Percentiles rank a stretch among this genome's conserved stretches.
Evolutionary conservation across 2,888 invertebrate genomes (phyloP).

Genomic region (Lochmaea capreae): DNA sequence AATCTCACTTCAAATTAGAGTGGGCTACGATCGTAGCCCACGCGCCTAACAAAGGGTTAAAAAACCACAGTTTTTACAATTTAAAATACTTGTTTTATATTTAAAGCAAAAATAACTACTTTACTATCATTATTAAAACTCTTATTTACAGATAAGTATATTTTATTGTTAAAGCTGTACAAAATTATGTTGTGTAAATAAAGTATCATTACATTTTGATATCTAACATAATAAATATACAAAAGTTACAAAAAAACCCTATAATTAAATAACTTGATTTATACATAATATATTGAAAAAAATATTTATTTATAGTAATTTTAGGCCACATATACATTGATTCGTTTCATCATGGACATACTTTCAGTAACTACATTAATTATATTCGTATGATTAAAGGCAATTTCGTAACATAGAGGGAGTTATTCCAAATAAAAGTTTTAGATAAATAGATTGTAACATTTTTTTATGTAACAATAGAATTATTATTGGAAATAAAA

Average conservation of each 20-base stretch:
- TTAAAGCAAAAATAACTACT: no score
- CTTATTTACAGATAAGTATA: constrained; percentile 19
- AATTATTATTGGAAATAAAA: neutral
- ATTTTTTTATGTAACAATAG: no score
- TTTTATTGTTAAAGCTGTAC: constrained; percentile 35
- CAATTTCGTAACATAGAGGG: neutral
- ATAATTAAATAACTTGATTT: neutral
- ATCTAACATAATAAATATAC: constrained; percentile 28
- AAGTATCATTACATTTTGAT: constrained; percentile 14
- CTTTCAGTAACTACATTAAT: neutral
- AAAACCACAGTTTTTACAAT: no score
- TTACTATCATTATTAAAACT: neutral
- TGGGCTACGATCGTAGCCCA: no score
- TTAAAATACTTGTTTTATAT: no score
- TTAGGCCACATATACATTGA: constrained; percentile 25
- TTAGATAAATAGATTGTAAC: neutral
- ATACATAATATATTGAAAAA: constrained; percentile 5
- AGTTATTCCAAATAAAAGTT: no score
- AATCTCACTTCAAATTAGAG: no score
- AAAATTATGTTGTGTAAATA: constrained; percentile 23
- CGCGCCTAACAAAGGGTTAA: no score
- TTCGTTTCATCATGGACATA: neutral
- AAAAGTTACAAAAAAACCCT: constrained; percentile 23
- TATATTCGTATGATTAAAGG: neutral
- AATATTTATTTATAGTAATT: constrained; percentile 16